phyloP scores from a whole-genome alignment of 2,113 vertebrate species.

The Tinamus guttatus region DNA sequence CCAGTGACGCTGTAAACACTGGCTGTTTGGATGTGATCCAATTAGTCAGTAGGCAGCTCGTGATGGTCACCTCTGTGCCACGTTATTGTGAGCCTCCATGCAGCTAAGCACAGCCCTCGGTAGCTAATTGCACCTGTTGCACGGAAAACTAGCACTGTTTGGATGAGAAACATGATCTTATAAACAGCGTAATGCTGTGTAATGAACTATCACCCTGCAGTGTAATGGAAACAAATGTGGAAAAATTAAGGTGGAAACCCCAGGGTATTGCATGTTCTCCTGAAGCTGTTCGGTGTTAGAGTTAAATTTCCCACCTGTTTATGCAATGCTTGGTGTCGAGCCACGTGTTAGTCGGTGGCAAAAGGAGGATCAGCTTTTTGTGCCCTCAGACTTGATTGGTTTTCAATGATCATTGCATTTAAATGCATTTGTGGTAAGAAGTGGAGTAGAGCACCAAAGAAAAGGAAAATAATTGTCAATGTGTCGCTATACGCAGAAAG shows the following conservation, averaged over 20 bases:
- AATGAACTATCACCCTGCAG: slow-evolving; percentile 64
- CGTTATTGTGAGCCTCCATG: slow-evolving; percentile 7
- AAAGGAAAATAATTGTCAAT: neutral
- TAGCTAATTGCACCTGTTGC: slow-evolving; percentile 57
- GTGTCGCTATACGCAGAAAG: neutral
- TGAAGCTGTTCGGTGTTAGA: neutral
- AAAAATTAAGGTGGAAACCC: slow-evolving; percentile 24
- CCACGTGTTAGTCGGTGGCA: neutral
- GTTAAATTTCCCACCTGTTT: slow-evolving; percentile 38
- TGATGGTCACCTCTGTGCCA: slow-evolving; percentile 27
- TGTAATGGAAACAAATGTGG: slow-evolving; percentile 51
- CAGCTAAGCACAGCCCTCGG: slow-evolving; percentile 32
- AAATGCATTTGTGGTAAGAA: accelerated
- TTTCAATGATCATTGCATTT: neutral
- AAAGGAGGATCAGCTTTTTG: neutral
- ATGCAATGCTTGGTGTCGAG: neutral
- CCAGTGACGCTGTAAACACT: neutral
- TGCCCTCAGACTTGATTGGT: neutral
- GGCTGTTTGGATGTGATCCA: slow-evolving; percentile 5
- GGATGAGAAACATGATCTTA: slow-evolving; percentile 50
- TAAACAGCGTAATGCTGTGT: slow-evolving; percentile 63
- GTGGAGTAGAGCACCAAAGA: accelerated
- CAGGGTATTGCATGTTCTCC: neutral
- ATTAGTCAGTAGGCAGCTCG: slow-evolving; percentile 38
- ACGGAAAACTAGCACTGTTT: slow-evolving; percentile 15